Percentiles rank a stretch among this genome's conserved stretches.
Conservation (phyloP, 2,113 vertebrate species). For the Rhinolophus sinicus region DNA sequence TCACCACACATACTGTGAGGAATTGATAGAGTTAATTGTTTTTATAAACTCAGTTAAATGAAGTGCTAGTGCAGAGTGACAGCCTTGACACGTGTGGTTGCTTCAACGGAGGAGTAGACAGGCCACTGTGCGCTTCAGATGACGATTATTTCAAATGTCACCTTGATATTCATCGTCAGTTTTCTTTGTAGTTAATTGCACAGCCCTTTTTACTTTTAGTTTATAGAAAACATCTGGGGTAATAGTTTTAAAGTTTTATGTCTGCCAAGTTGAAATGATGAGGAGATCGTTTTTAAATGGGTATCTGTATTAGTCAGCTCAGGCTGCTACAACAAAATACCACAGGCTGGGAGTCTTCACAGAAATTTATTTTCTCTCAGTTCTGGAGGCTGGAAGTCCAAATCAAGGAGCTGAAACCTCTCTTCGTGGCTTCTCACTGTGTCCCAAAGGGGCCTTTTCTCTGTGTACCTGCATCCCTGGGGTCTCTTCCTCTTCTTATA, state of each 20-base stretch:
- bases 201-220: not conserved
- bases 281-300: not conserved
- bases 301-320: not conserved
- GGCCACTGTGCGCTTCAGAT: not conserved
- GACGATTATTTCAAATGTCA: not conserved
- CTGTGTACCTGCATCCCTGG: fast-evolving
- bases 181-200: not conserved
- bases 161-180: not conserved
- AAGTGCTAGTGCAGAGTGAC: not conserved
- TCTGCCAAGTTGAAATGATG: not conserved
- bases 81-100: not conserved
- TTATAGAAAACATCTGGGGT: not conserved
- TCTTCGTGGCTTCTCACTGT: not conserved
- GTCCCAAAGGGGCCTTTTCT: fast-evolving
- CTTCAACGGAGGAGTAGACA: not conserved
- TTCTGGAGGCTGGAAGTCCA: not conserved
- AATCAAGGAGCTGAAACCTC: not conserved
- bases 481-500: not conserved
- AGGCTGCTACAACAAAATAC: not conserved
- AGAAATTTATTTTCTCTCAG: not conserved
- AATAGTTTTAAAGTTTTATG: not conserved
- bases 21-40: conserved; percentile 53
- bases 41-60: conserved; percentile 31
- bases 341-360: not conserved
- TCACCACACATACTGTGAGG: conserved; percentile 21